Conservation (phyloP, 2,113 vertebrate genomes). For the Leiothrix lutea region DNA sequence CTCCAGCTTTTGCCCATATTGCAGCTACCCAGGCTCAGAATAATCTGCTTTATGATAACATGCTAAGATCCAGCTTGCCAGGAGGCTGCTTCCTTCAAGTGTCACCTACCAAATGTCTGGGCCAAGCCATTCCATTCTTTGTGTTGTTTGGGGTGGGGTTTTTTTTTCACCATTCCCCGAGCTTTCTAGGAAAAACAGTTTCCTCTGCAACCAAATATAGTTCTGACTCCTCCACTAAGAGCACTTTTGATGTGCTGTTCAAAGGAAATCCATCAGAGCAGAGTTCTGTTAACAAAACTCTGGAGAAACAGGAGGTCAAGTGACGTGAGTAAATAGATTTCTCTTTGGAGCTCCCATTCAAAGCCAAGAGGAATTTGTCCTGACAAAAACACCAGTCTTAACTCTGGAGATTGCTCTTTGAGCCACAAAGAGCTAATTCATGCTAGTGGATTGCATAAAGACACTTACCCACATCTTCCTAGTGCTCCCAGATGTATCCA, state of each 20-base stretch:
- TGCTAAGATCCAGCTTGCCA: not conserved
- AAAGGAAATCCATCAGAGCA: not conserved
- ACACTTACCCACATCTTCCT: not conserved
- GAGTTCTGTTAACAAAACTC: not conserved
- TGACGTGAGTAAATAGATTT: not conserved
- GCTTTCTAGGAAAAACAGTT: conserved; percentile 36
- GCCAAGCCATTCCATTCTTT: not conserved
- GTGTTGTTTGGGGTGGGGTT: not conserved
- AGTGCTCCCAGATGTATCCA: not conserved
- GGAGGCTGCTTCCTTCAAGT: not conserved
- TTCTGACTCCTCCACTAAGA: not conserved
- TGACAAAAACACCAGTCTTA: not conserved
- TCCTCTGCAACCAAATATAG: not conserved
- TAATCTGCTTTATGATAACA: not conserved
- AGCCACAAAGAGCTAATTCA: not conserved
- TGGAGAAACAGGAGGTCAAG: not conserved
- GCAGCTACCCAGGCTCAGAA: not conserved
- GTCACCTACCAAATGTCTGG: not conserved
- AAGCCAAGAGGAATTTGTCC: not conserved
- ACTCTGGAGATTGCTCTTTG: not conserved
- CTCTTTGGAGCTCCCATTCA: not conserved
- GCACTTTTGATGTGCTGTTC: not conserved
- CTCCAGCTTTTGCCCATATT: not conserved
- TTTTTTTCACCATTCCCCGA: not conserved
- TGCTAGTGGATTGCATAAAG: not conserved